Percentiles rank a stretch among this genome's conserved stretches.
Conservation (phyloP, 1,140 invertebrate genomes). For the Myzus persicae region DNA sequence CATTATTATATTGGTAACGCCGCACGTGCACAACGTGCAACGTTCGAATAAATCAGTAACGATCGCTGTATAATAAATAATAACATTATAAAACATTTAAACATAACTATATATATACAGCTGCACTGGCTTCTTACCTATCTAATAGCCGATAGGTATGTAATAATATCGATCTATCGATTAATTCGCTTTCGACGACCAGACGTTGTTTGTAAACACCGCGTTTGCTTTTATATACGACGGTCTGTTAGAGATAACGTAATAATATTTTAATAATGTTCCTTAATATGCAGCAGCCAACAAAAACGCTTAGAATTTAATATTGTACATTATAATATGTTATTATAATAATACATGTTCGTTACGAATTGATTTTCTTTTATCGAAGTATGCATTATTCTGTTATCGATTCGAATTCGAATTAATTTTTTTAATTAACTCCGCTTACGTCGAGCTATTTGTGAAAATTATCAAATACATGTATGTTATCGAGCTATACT, state of each 20-base stretch:
- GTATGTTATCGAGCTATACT: too few species aligned
- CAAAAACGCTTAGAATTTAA: not conserved
- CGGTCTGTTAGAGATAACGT: not conserved
- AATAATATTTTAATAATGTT: not conserved
- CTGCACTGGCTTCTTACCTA: not conserved
- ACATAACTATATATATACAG: not conserved
- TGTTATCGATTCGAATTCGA: not conserved
- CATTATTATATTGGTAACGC: not conserved
- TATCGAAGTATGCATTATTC: not conserved
- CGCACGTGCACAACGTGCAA: not conserved
- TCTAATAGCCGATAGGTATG: not conserved
- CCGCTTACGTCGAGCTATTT: too few species aligned
- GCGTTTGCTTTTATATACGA: not conserved
- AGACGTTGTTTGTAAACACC: slow-evolving; percentile 25
- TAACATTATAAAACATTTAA: slow-evolving; percentile 18
- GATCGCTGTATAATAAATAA: not conserved
- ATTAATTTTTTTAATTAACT: not conserved
- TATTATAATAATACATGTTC: not conserved
- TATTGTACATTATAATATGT: not conserved
- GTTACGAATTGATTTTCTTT: not conserved
- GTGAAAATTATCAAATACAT: too few species aligned
- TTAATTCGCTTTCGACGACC: not conserved
- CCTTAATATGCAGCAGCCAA: not conserved
- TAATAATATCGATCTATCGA: not conserved
- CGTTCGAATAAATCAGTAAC: not conserved